These are phyloP conservation scores for Periophthalmus modestus DNA, from an alignment of 2,113 vertebrate species.

Conservation along the genomic window DNA sequence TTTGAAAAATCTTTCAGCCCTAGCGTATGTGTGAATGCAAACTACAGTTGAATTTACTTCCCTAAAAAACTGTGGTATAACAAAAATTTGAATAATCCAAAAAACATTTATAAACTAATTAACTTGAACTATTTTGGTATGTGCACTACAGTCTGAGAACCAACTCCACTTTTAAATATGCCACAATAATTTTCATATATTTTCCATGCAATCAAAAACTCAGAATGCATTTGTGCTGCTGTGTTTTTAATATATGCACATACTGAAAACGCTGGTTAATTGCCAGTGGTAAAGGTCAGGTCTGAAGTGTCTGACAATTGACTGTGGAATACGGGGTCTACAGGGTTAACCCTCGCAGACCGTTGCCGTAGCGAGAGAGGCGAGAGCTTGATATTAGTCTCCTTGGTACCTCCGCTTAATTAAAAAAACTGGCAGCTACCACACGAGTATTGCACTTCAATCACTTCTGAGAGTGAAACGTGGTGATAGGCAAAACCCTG, in stretches of 20 bases:
- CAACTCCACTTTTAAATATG: no score
- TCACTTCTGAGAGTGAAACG: neutral
- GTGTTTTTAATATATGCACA: slow-evolving; percentile 22
- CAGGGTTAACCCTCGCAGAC: neutral
- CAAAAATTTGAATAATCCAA: neutral
- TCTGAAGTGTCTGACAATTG: slow-evolving; percentile 11
- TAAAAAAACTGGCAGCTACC: neutral
- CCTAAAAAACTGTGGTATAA: neutral
- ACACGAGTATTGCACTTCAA: neutral
- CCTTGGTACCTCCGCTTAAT: neutral
- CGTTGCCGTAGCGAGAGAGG: neutral
- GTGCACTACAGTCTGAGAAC: no score
- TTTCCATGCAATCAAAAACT: neutral
- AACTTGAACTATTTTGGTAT: neutral
- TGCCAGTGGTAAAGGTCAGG: slow-evolving; percentile 30
- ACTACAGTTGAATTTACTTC: no score
- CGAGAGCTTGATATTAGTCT: slow-evolving; percentile 6
- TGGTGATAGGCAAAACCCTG: neutral
- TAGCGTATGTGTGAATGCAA: no score
- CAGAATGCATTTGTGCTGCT: slow-evolving; percentile 12
- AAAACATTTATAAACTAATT: neutral
- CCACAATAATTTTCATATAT: neutral
- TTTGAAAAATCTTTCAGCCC: no score
- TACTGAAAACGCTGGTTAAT: slow-evolving; percentile 29
- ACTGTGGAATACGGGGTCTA: slow-evolving; percentile 3